Percentiles rank a stretch among this genome's conserved stretches.
Evolutionary conservation across 1,140 invertebrate genomes (phyloP).

Genomic region (Calephelis nemesis): DNA sequence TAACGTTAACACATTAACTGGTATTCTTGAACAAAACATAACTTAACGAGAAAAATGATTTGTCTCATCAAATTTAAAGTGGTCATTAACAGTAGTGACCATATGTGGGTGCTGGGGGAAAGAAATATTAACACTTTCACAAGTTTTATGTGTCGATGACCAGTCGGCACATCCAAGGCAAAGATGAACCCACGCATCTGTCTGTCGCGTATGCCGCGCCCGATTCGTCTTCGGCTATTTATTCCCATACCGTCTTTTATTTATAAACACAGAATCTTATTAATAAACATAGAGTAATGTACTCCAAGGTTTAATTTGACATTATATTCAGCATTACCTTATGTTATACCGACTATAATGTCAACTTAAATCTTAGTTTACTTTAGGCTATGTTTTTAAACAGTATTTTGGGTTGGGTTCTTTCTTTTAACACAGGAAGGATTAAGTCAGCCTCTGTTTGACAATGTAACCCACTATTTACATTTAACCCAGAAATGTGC

Average conservation of each 20-base stretch:
- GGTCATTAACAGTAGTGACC: slow-evolving; percentile 13
- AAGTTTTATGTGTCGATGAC: slow-evolving; percentile 70
- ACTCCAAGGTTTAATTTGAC: no score
- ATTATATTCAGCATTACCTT: no score
- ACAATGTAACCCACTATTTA: no score
- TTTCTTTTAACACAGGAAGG: no score
- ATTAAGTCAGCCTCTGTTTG: no score
- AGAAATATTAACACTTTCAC: slow-evolving; percentile 72
- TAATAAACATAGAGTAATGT: no score
- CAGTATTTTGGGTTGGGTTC: no score
- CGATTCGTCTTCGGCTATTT: slow-evolving; percentile 21
- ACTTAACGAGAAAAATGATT: not conserved
- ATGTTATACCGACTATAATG: no score
- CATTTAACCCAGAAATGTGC: no score
- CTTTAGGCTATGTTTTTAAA: no score
- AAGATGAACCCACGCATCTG: slow-evolving; percentile 52
- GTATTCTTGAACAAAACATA: not conserved
- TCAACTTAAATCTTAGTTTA: no score
- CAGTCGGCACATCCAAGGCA: slow-evolving; percentile 44
- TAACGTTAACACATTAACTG: not conserved
- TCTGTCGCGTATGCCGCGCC: slow-evolving; percentile 20
- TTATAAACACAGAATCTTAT: no score
- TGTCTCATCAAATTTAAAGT: slow-evolving; percentile 19
- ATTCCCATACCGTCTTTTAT: slow-evolving; percentile 28
- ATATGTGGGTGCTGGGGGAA: slow-evolving; percentile 56